phyloP scores from a whole-genome alignment of 2,888 invertebrate genomes.

The Lissocephala sabroskyi region DNA sequence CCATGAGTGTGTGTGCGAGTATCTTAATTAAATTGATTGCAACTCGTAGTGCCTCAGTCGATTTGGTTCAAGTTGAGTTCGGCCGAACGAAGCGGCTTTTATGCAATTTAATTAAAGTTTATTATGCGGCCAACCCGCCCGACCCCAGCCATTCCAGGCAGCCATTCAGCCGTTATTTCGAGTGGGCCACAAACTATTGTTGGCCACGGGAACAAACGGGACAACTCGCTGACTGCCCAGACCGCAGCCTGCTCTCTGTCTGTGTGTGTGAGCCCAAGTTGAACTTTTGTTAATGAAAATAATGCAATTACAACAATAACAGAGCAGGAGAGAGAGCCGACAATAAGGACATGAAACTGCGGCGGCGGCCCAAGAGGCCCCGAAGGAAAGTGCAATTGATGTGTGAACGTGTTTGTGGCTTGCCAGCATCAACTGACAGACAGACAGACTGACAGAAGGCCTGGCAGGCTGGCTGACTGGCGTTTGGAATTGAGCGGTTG shows the following conservation, averaged over 20 bases:
- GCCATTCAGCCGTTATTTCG: no score
- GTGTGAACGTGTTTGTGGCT: slow-evolving; percentile 62
- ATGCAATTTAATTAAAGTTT: slow-evolving; percentile 51
- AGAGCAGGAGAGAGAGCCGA: slow-evolving; percentile 2
- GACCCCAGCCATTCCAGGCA: slow-evolving; percentile 3
- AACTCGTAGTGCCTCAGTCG: slow-evolving; percentile 24
- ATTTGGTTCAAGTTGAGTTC: slow-evolving; percentile 21
- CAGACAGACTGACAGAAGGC: no score
- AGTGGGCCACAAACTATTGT: no score
- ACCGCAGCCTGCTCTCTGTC: no score
- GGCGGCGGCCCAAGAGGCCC: slow-evolving; percentile 1
- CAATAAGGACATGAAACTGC: background rate
- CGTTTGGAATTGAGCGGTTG: no score
- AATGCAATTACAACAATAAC: slow-evolving; percentile 47
- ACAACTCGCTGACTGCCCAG: no score
- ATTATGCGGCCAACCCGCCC: slow-evolving; percentile 24
- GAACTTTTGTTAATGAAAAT: slow-evolving; percentile 62
- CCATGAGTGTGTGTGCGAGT: no score
- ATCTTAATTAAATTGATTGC: slow-evolving; percentile 53
- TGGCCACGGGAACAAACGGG: no score
- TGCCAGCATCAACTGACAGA: slow-evolving; percentile 31
- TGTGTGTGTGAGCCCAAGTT: slow-evolving; percentile 20
- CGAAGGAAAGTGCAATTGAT: slow-evolving; percentile 38
- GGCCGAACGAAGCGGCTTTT: slow-evolving; percentile 18
- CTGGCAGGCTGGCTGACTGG: no score